A percentile compares a stretch with the other conserved stretches of the same genome.
These are phyloP conservation scores for Chondrilla cf. caribensis DNA, from an alignment of 37 sponge, comb jelly and placozoan species.

Conservation along the genomic window DNA sequence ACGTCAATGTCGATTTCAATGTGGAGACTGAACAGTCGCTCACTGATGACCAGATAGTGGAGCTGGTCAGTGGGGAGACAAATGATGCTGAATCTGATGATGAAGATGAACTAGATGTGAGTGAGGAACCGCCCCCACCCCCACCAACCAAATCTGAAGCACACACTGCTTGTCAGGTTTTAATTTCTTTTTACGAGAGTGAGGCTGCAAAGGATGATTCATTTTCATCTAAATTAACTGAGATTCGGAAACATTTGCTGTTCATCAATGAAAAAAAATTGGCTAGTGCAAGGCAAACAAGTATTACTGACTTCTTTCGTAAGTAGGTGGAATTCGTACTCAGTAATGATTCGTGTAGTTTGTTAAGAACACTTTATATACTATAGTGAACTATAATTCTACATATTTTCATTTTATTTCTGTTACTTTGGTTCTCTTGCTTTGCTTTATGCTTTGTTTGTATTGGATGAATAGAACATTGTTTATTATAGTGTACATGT, in stretches of 20 bases:
- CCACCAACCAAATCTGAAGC: constrained; percentile 14
- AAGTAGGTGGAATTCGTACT: too few relatives aligned
- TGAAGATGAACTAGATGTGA: constrained; percentile 14
- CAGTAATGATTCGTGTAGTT: too few relatives aligned
- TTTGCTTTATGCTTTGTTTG: too few relatives aligned
- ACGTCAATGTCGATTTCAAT: not conserved
- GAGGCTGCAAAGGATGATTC: constrained; percentile 6
- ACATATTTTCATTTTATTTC: too few relatives aligned
- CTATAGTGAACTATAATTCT: too few relatives aligned
- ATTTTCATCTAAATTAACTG: constrained; percentile 4
- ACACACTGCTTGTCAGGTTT: constrained; percentile 16
- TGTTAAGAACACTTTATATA: too few relatives aligned
- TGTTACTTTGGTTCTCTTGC: too few relatives aligned
- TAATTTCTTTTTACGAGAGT: constrained; percentile 20
- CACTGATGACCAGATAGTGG: constrained; percentile 29
- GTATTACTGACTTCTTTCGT: constrained; percentile 22
- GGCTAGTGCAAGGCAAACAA: constrained; percentile 20
- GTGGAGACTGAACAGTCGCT: constrained; percentile 16
- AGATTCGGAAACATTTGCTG: not conserved
- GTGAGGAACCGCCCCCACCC: constrained; percentile 9
- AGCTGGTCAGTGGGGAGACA: constrained; percentile 12
- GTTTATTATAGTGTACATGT: too few relatives aligned
- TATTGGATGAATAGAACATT: too few relatives aligned
- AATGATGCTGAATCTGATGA: constrained; percentile 18
- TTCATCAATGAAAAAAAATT: not conserved